Base-by-base conservation (phyloP, 2,113 vertebrate genomes). In the Ptyas mucosa region DNA sequence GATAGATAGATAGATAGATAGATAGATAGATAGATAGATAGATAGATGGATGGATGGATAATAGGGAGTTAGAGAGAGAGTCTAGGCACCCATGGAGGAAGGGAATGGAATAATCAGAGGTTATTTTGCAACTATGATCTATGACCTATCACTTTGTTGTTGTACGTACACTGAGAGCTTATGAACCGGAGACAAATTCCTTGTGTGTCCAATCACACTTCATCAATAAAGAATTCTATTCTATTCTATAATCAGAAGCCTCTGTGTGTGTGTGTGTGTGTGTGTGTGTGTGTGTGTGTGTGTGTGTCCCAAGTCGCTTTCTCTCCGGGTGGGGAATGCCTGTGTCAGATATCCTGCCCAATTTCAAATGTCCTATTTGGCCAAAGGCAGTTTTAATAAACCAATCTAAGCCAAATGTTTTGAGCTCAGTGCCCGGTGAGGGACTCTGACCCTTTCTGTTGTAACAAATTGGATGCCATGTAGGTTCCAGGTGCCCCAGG, bases 381-480 rank as follows among this genome's bases (percentile, higher is more conserved):
- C 75, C 85, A 90, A 8, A 69, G 90, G 90, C 58, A 90, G 58
- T 85, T 93, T 93, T 26, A 91, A 91, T 91, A 91, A 93, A 95
- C 94, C 94, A 94, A 91, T 89, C 89, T 86, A 93, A 90, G 94
- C 93, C 95, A 92, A 96, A 95, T 91, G 96, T 94, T 94, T 92
- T 96, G 96, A 91, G 24, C 96, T 93, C 85, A 26, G 93, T 95
- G 96, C 96, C 96, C 96, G 95, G 96, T 90, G 0, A 95, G 97
- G 96, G 97, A 96, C 92, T 93, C 97, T 98, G 97, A 98, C 97
- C 69, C 98, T 97, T 95, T 95, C 96, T 95, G 95, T 88, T 91
- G 96, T 94, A 97, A 97, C 97, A 98, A 98, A 98, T 97, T 97
- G 97, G 97, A 97, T 95, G 97, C 95, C 95, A 90, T 95, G 97